Evolutionary conservation across 2,888 invertebrate species (phyloP), one percentile per base, ranked within the genome.

Genomic region (Glaucopsyche alexis): DNA sequence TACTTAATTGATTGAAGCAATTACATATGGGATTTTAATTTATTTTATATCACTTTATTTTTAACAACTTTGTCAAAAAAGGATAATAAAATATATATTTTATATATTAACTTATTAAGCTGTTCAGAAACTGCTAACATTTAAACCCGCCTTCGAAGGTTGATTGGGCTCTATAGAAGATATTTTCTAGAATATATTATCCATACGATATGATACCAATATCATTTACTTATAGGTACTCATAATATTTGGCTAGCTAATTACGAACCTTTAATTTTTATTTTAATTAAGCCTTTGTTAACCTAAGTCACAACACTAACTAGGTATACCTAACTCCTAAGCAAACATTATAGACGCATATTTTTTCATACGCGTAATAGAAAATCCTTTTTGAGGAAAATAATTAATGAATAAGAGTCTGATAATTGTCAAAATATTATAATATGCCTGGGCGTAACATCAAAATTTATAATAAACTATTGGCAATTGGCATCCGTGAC

Each of bases 181-280:
- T 55, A 55, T 55, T 55, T 55, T 55, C 55, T 55, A 55, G 55
- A 55, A 16, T 19, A 55, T 55, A 11, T 55, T 55, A 55, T 55
- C 11, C 55, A 55, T 16, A 16, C 4, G 55, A 19, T n/a, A n/a
- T n/a, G n/a, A n/a, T n/a, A n/a, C n/a, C n/a, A n/a, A n/a, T n/a
- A 55, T 55, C 55, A 55, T 19, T 11, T 55, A 55, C 19, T 7
- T 42, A 42, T 29, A n/a, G n/a, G 40, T 40, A 42, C 42, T 19
- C 19, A 55, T 11, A 19, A 55, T 55, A 52, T 52, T 52, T 16
- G 16, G 52, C 16, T 52, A 4, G 16, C 52, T 52, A 52, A 52
- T 52, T 8, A 52, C 52, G 8, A 52, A 16, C 16, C 52, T 52
- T n/a, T 52, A 16, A 52, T n/a, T n/a, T n/a, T n/a, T n/a, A n/a